Evolutionary conservation across 2,888 invertebrate species (phyloP), one percentile per base, ranked within the genome.

Genomic region (Stramonita haemastoma): DNA sequence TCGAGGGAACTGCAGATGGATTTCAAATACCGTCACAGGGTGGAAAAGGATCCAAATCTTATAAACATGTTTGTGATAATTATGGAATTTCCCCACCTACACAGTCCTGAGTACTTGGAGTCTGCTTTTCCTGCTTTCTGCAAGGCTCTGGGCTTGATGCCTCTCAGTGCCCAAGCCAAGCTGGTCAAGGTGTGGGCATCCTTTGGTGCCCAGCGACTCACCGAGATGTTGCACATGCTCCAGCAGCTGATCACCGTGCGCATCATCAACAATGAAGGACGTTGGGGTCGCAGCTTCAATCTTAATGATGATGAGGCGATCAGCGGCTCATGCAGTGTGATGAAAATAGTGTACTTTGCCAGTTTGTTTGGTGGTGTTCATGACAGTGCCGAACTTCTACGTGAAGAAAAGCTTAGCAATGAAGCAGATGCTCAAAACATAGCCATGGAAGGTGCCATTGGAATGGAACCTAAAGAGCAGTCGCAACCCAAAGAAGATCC

Each of bases 291-390:
- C 17, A 91, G 90, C 93, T 98, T 97, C 94, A 97, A 97, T 90
- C 97, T 98, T 86, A 98, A 98, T 95, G 98, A 98, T 94, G 98
- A 98, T 92, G 97, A 97, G 87, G 97, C 97, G 90, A 97, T 99
- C 89, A 98, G 98, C 32, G 97, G 97, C 90, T 98, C 98, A 0
- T 98, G 98, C 32, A 98, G 98, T 96, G 97, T 98, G 87, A 97
- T 99, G 97, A 98, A 98, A 97, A 93, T 96, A 29, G 91, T 96
- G 46, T 96, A 94, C 92, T 98, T 98, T 96, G 98, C 98, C 26
- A 98, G 98, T 95, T 97, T 99, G 96, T 95, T 98, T 92, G 98
- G 98, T 4, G 98, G 99, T 1, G 90, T 92, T 36, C 91, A 93
- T 60, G 96, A 96, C 90, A 92, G 94, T 2, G 90, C 92, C 34